These are phyloP conservation scores for Leptoteleia sp. DNA, from an alignment of 1,140 invertebrate genomes.

Conservation along the genomic window DNA sequence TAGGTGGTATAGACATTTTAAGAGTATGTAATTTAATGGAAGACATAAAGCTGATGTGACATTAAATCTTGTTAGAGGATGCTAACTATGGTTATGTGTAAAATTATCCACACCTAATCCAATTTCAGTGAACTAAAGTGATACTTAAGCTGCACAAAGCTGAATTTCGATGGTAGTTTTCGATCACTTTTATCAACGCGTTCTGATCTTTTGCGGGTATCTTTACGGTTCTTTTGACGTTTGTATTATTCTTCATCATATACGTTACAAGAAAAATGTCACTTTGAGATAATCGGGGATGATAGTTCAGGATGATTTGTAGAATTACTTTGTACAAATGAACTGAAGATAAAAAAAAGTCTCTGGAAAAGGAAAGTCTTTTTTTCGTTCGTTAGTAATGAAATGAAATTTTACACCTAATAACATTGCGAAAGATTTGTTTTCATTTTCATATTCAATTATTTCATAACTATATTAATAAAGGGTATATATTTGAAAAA, in stretches of 20 bases:
- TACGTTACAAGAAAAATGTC: slow-evolving; percentile 68
- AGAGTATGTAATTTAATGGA: no score
- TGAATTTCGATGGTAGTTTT: slow-evolving; percentile 70
- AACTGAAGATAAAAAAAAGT: not conserved
- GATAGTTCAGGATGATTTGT: slow-evolving; percentile 59
- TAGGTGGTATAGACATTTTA: no score
- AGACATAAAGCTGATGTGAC: no score
- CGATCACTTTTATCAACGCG: slow-evolving; percentile 71
- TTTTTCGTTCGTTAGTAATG: no score
- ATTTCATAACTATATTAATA: no score
- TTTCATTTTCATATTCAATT: no score
- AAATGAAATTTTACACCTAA: no score
- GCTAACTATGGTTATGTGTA: no score
- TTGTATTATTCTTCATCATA: slow-evolving; percentile 14
- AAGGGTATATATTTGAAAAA: no score
- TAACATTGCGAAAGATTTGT: no score
- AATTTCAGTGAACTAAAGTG: slow-evolving; percentile 68
- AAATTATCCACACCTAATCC: slow-evolving; percentile 19
- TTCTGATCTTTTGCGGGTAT: slow-evolving; percentile 61
- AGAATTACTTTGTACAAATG: slow-evolving; percentile 24
- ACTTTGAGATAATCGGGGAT: slow-evolving; percentile 70
- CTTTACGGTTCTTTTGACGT: slow-evolving; percentile 17
- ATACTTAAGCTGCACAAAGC: slow-evolving; percentile 72
- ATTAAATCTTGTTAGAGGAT: no score
- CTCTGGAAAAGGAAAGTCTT: not conserved